These are phyloP conservation scores for Drosophila picticornis DNA, from an alignment of 2,888 invertebrate genomes.

Conservation along the genomic window DNA sequence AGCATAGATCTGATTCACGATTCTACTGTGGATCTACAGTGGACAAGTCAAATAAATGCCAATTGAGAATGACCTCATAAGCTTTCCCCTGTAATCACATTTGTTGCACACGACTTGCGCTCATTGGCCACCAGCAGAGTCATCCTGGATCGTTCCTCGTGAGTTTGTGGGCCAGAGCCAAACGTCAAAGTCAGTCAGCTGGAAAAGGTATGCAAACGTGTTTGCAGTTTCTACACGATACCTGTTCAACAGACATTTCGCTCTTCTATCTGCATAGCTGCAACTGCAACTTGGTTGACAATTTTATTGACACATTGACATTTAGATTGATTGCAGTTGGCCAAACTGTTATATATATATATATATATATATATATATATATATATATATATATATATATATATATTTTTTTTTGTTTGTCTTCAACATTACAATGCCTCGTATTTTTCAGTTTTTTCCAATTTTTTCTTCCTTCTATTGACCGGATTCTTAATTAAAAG, in stretches of 20 bases:
- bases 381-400: conserved; percentile 5
- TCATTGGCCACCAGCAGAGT: conserved; percentile 24
- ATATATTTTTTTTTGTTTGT: neutral
- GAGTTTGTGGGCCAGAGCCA: conserved; percentile 53
- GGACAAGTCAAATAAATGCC: conserved; percentile 29
- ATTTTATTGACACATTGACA: conserved; percentile 77
- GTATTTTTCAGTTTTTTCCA: conserved; percentile 13
- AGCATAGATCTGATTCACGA: neutral
- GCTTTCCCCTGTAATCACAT: conserved; percentile 38
- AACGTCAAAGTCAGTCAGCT: conserved; percentile 52
- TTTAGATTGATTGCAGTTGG: conserved; percentile 77
- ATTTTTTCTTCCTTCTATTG: conserved; percentile 17
- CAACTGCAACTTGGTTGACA: conserved; percentile 67
- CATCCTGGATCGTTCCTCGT: neutral
- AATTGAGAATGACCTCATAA: conserved; percentile 1
- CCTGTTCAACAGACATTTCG: neutral
- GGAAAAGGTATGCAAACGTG: conserved; percentile 72
- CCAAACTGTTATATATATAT: conserved; percentile 40
- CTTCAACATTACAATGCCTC: conserved; percentile 48
- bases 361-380: conserved; percentile 11
- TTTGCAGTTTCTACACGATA: conserved; percentile 29
- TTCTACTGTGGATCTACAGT: neutral
- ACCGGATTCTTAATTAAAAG: conserved; percentile 70
- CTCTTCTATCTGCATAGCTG: conserved; percentile 9
- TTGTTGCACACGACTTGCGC: conserved; percentile 68